Base-by-base conservation (phyloP, 2,113 vertebrate genomes). In the Machaerirhynchus nigripectus region DNA sequence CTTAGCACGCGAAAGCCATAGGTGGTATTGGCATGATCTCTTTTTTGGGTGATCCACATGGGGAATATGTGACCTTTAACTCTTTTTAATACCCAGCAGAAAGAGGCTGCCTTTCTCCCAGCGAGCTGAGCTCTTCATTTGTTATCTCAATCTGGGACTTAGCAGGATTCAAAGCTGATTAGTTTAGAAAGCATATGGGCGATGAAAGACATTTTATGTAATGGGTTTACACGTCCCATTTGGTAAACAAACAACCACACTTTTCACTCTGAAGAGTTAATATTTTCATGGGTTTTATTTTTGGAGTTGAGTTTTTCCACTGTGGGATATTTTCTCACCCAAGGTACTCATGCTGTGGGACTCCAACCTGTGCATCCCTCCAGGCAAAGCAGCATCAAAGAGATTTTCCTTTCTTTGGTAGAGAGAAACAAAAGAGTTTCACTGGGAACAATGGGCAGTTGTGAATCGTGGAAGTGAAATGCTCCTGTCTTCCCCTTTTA, bases 161-260 rank as follows among this genome's bases (percentile, higher is more conserved):
- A 97, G 97, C 93, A 97, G 98, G 98, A 98, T 98, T 98, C 98
- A 98, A 98, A 99, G 98, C 98, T 98, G 98, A 99, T 99, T 98
- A 99, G 90, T 95, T 96, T 95, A 98, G 98, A 98, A 98, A 98
- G 98, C 98, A 98, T 98, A 98, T 98, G 98, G 97, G 84, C 47
- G 87, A 98, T 98, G 98, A 98, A 98, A 98, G 97, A 97, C 98
- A 97, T 98, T 98, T 98, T 98, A 94, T 1, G 96, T 99, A 99
- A 98, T 98, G 97, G 98, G 98, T 98, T 98, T 98, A 98, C 93
- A 93, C 16, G 6, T 97, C 90, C 97, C 97, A 94, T 98, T 98
- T 98, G 97, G 95, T 96, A 86, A 95, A 92, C 79, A 89, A 81
- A 15, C 10, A 81, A 63, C 42, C 16, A 46, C 18, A 33, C 11